These are phyloP conservation scores for Drosophila elegans DNA, from an alignment of 1,140 invertebrate species.

Conservation along the genomic window DNA sequence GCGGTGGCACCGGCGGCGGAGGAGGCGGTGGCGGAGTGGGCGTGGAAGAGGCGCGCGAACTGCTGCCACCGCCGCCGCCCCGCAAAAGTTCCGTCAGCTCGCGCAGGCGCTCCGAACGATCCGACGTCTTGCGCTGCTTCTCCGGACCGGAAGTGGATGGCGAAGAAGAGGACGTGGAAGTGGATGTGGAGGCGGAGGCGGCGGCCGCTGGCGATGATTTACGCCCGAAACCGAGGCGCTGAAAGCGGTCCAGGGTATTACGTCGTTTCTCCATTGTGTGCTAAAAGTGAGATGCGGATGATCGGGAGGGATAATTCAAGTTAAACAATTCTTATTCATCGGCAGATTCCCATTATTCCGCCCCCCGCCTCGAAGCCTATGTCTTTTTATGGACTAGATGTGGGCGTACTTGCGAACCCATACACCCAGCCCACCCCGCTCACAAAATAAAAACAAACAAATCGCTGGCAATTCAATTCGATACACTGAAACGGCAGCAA, in stretches of 20 bases:
- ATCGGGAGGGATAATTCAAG: slow-evolving; percentile 26
- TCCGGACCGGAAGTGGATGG: slow-evolving; percentile 35
- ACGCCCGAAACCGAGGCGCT: slow-evolving; percentile 90
- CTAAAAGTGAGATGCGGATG: slow-evolving; percentile 35
- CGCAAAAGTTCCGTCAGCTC: slow-evolving; percentile 91
- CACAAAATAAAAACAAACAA: slow-evolving; percentile 53
- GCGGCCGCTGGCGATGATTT: slow-evolving; percentile 82
- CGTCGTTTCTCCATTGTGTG: slow-evolving; percentile 84
- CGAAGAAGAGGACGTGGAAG: slow-evolving; percentile 8
- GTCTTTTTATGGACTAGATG: slow-evolving; percentile 55
- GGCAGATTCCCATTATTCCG: slow-evolving; percentile 15
- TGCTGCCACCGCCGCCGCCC: slow-evolving; percentile 69
- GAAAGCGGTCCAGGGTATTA: slow-evolving; percentile 91
- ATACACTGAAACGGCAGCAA: slow-evolving; percentile 31
- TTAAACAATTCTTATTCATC: slow-evolving; percentile 46
- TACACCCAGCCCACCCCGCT: slow-evolving; percentile 11
- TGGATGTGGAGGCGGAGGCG: slow-evolving; percentile 47
- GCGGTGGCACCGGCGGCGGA: slow-evolving; percentile 72
- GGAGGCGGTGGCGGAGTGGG: slow-evolving; percentile 84
- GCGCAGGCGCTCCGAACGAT: slow-evolving; percentile 89
- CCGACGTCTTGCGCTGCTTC: slow-evolving; percentile 77
- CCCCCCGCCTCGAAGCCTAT: not conserved
- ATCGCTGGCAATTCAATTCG: slow-evolving; percentile 34
- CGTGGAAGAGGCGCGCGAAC: slow-evolving; percentile 77
- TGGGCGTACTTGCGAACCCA: slow-evolving; percentile 37